phyloP scores from a whole-genome alignment of 1,140 invertebrate species.

The Sitodiplosis mosellana region DNA sequence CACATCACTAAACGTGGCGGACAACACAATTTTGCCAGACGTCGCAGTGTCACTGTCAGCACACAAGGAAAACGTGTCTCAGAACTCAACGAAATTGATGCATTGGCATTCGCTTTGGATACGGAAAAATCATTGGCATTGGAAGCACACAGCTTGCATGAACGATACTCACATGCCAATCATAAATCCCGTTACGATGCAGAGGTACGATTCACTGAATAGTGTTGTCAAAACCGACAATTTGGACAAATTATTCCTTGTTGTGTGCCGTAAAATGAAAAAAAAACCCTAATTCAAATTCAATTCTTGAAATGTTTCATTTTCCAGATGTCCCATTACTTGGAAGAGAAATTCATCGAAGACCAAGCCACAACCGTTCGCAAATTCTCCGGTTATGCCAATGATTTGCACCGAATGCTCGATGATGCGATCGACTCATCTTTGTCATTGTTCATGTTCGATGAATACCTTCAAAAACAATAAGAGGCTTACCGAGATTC shows the following conservation, averaged over 20 bases:
- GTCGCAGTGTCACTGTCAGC: conserved; percentile 2
- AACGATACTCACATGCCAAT: conserved; percentile 14
- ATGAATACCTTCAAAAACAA: conserved; percentile 52
- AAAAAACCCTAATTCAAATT: too few relatives aligned
- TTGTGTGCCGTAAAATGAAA: too few relatives aligned
- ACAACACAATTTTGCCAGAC: conserved; percentile 6
- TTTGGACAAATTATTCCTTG: too few relatives aligned
- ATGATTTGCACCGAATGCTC: conserved; percentile 48
- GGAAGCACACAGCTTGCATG: conserved; percentile 46
- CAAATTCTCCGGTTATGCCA: conserved; percentile 46
- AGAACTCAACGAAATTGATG: conserved; percentile 36
- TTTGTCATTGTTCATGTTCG: conserved; percentile 49
- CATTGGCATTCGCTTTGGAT: conserved; percentile 54
- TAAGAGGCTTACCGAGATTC: too few relatives aligned
- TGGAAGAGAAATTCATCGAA: conserved; percentile 56
- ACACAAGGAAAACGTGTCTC: conserved; percentile 2
- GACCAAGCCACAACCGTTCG: conserved; percentile 44
- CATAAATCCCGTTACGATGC: conserved; percentile 35
- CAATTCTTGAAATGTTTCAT: conserved; percentile 1
- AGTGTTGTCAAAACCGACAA: too few relatives aligned
- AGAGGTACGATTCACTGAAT: conserved; percentile 35
- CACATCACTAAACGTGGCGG: conserved; percentile 53
- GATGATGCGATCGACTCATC: conserved; percentile 34
- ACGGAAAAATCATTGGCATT: conserved; percentile 47
- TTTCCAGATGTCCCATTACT: conserved; percentile 39